Base-by-base conservation (phyloP, 2,113 vertebrate genomes). In the Falcunculus frontatus region DNA sequence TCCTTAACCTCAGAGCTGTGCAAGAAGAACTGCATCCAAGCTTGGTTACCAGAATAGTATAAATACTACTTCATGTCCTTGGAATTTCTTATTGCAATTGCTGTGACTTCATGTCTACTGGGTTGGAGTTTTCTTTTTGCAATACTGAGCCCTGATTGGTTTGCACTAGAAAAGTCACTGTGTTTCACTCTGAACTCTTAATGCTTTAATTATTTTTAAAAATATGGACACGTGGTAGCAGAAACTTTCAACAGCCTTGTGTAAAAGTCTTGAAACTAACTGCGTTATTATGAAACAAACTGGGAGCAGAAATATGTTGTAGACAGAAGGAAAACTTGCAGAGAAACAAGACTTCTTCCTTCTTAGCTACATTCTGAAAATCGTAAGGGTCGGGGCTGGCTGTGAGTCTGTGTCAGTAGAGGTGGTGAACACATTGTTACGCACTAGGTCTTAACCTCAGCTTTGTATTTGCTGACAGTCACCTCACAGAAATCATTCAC, bases 351-450 rank as follows among this genome's bases (percentile, higher is more conserved):
- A 35, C 4, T 3, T 68, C 18, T 77, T 64, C 52, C 11, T 46
- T 53, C 16, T 50, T n/a, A 56, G 9, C 21, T 18, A 7, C 7
- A 5, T 78, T 74, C 30, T 93, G 50, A 64, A 92, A 70, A 56
- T 72, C 16, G 5, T 11, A 18, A 8, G 17, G 50, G 10, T 23
- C 6, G 27, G 14, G 2, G 2, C 30, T 75, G 9, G 1, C 19
- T 47, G 26, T 33, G 13, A 41, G 30, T 35, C 65, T 65, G 8
- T 42, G 11, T 41, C 6, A 3, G 9, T 18, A 2, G 20, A 56
- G 15, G 7, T 30, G 16, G 10, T 4, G 1, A 52, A 11, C 10
- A 29, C 1, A 0, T 27, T 56, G 39, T 47, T 37, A 26, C 0
- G 0, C 9, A 8, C 19, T 74, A 93, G 19, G 4, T 56, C 32